phyloP scores from a whole-genome alignment of 1,140 invertebrate genomes.

The Sycobia sp. region DNA sequence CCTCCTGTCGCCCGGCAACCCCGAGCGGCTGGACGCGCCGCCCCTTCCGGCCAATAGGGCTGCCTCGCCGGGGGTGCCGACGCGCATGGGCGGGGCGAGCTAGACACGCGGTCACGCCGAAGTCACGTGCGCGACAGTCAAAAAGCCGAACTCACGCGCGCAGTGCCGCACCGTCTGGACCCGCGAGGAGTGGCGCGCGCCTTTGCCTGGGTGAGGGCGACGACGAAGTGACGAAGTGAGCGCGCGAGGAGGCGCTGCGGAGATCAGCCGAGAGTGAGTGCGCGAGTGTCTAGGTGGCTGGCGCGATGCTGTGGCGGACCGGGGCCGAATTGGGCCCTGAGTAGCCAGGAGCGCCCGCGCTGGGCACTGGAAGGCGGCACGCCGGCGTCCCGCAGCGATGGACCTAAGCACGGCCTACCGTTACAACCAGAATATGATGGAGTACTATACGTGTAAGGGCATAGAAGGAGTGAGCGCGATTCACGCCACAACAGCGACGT shows the following conservation, averaged over 20 bases:
- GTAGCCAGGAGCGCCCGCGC: background rate
- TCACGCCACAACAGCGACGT: too few species aligned
- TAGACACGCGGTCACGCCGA: conserved; percentile 35
- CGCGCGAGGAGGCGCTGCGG: too few species aligned
- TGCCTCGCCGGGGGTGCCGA: conserved; percentile 43
- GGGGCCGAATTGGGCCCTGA: background rate
- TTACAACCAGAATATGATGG: conserved; percentile 98
- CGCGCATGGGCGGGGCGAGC: conserved; percentile 49
- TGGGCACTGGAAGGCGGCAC: background rate
- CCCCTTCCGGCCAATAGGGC: conserved; percentile 44
- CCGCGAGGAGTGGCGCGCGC: too few species aligned
- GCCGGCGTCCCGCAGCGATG: conserved; percentile 63
- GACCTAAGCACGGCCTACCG: conserved; percentile 91
- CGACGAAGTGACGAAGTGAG: background rate
- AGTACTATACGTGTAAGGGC: conserved; percentile 97
- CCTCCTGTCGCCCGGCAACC: conserved; percentile 51
- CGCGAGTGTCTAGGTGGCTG: background rate
- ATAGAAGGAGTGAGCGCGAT: conserved; percentile 2
- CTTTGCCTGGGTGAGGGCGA: conserved; percentile 44
- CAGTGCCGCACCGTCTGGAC: conserved; percentile 22
- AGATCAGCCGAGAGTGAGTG: background rate
- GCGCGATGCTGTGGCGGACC: too few species aligned
- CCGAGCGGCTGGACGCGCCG: conserved; percentile 36
- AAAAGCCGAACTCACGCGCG: conserved; percentile 35
- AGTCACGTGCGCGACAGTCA: conserved; percentile 59